These are phyloP conservation scores for Arion vulgaris DNA, from an alignment of 1,140 invertebrate species.

Conservation along the genomic window DNA sequence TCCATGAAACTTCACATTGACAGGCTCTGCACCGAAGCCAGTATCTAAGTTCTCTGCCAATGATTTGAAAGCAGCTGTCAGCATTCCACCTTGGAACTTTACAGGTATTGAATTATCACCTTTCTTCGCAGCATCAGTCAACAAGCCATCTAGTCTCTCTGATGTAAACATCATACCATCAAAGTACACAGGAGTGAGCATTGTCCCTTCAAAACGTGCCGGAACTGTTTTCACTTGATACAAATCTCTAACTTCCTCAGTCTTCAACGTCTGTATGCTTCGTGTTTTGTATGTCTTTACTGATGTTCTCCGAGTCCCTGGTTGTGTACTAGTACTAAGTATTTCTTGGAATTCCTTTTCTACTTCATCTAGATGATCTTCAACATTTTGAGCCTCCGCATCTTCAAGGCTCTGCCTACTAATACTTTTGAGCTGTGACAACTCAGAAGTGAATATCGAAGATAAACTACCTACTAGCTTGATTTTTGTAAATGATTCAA, in stretches of 20 bases:
- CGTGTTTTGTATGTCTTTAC: slow-evolving; percentile 11
- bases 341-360: background rate
- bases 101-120: background rate
- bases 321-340: background rate
- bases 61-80: slow-evolving; percentile 33
- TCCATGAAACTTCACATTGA: slow-evolving; percentile 32
- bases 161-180: slow-evolving; percentile 27
- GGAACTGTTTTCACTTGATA: slow-evolving; percentile 7
- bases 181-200: slow-evolving; percentile 34
- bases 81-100: slow-evolving; percentile 26
- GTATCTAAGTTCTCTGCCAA: slow-evolving; percentile 1
- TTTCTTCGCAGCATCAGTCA: slow-evolving; percentile 16
- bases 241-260: background rate
- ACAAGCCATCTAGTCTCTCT: background rate
- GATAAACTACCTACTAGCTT: slow-evolving; percentile 13
- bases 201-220: slow-evolving; percentile 25
- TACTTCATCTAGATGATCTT: background rate
- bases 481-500: slow-evolving; percentile 18
- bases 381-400: background rate
- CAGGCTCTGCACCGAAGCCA: background rate
- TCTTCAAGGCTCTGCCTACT: background rate
- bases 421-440: background rate
- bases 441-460: background rate
- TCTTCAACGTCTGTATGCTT: background rate
- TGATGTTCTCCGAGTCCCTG: slow-evolving; percentile 8